Percentiles rank a stretch among this genome's conserved stretches.
phyloP scores from a whole-genome alignment of 2,888 invertebrate genomes.

The Deroplatys truncata region DNA sequence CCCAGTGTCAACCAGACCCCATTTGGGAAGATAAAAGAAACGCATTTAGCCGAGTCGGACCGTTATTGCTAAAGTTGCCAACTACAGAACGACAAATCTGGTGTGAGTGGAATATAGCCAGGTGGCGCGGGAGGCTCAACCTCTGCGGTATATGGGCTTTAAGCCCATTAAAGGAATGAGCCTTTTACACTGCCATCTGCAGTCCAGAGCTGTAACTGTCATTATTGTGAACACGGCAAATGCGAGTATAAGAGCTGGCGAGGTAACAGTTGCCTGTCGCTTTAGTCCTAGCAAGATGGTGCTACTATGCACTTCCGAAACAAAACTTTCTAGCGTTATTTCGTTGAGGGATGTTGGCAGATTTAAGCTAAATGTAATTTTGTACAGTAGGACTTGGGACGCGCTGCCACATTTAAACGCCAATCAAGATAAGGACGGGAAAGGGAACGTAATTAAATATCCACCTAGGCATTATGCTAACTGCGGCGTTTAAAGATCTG shows the following conservation, averaged over 20 bases:
- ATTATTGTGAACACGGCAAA: neutral
- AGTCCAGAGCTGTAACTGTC: neutral
- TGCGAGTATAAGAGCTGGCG: too few relatives aligned
- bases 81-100: too few relatives aligned
- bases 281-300: neutral
- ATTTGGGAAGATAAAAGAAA: neutral
- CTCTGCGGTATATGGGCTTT: too few relatives aligned
- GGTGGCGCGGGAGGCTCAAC: too few relatives aligned
- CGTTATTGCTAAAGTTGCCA: neutral
- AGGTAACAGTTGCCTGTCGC: too few relatives aligned
- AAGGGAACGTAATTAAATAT: neutral
- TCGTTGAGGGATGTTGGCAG: neutral
- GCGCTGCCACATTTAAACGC: neutral
- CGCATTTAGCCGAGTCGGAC: neutral
- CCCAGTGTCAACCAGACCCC: neutral
- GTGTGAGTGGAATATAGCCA: too few relatives aligned
- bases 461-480: neutral
- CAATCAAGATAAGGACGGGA: neutral
- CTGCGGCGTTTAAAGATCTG: neutral
- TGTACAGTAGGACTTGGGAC: too few relatives aligned
- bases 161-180: too few relatives aligned
- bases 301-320: neutral
- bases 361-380: too few relatives aligned
- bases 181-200: too few relatives aligned
- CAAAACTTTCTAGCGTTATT: neutral